Evolutionary conservation across 1,140 invertebrate species (phyloP).

Genomic region (Sycophila sp.): DNA sequence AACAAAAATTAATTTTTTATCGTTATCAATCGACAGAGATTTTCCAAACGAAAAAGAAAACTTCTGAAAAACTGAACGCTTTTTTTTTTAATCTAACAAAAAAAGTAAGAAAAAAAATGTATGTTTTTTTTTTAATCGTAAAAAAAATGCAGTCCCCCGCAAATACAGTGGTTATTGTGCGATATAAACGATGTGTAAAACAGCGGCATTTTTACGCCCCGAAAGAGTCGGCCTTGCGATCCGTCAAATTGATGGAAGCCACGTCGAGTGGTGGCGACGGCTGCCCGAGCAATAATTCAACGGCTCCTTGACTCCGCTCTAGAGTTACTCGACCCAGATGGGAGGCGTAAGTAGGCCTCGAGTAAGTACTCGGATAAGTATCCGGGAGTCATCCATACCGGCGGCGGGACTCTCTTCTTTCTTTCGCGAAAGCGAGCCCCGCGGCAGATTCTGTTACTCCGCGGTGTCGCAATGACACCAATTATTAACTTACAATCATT

Average conservation of each 20-base stretch:
- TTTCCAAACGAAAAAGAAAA: too few relatives aligned
- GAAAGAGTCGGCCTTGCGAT: neutral
- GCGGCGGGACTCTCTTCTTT: neutral
- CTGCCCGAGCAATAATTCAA: neutral
- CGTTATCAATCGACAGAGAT: too few relatives aligned
- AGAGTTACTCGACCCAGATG: slow-evolving; percentile 6
- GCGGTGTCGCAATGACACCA: neutral
- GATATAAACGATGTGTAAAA: neutral
- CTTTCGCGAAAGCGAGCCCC: slow-evolving; percentile 26
- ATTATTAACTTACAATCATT: slow-evolving; percentile 17
- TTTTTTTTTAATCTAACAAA: too few relatives aligned
- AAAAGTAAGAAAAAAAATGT: too few relatives aligned
- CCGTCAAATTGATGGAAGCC: too few relatives aligned
- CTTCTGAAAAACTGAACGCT: too few relatives aligned
- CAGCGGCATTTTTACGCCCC: neutral
- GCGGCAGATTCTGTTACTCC: slow-evolving; percentile 44
- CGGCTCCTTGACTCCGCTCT: slow-evolving; percentile 1
- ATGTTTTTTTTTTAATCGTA: neutral
- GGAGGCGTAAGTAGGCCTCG: neutral
- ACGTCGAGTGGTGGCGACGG: neutral
- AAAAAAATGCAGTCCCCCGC: too few relatives aligned
- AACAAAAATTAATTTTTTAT: too few relatives aligned
- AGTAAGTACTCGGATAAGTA: neutral
- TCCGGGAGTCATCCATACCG: neutral
- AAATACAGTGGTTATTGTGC: too few relatives aligned